phyloP scores from a whole-genome alignment of 2,888 invertebrate species.

The Flexamia atlantica region DNA sequence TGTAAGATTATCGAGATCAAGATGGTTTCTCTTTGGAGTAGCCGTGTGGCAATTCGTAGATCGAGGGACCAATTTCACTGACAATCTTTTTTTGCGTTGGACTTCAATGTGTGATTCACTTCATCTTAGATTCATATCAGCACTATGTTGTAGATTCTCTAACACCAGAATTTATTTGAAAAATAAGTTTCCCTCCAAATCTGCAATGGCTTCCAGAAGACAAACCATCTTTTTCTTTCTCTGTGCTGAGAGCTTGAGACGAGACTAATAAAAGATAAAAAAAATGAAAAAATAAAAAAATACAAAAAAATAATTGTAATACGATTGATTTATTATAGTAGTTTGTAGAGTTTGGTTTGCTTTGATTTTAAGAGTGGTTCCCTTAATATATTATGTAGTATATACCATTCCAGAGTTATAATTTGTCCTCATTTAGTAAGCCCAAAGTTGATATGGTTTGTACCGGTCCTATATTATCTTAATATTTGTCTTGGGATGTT shows the following conservation, averaged over 20 bases:
- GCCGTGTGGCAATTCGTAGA: slow-evolving; percentile 49
- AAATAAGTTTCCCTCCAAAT: slow-evolving; percentile 16
- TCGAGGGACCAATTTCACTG: slow-evolving; percentile 57
- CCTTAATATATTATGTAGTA: slow-evolving; percentile 55
- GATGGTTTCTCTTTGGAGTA: slow-evolving; percentile 47
- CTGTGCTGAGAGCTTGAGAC: slow-evolving; percentile 58
- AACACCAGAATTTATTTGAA: not conserved
- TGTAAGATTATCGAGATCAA: slow-evolving; percentile 24
- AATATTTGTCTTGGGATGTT: slow-evolving; percentile 12
- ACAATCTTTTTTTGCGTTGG: slow-evolving; percentile 49
- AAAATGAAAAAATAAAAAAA: slow-evolving; percentile 51
- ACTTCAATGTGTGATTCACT: slow-evolving; percentile 5
- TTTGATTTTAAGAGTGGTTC: slow-evolving; percentile 55
- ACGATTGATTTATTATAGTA: slow-evolving; percentile 41
- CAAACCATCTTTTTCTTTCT: slow-evolving; percentile 50
- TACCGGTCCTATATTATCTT: not conserved
- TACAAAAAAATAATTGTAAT: slow-evolving; percentile 51
- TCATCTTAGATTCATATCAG: not conserved
- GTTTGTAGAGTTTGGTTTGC: slow-evolving; percentile 49
- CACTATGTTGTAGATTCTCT: not conserved
- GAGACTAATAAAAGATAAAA: slow-evolving; percentile 38
- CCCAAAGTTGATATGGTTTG: slow-evolving; percentile 17
- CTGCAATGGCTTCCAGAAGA: slow-evolving; percentile 37
- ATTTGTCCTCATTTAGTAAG: slow-evolving; percentile 31
- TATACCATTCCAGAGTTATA: slow-evolving; percentile 57